These are phyloP conservation scores for Anoncus sp. DNA, from an alignment of 2,888 invertebrate genomes.

Conservation along the genomic window DNA sequence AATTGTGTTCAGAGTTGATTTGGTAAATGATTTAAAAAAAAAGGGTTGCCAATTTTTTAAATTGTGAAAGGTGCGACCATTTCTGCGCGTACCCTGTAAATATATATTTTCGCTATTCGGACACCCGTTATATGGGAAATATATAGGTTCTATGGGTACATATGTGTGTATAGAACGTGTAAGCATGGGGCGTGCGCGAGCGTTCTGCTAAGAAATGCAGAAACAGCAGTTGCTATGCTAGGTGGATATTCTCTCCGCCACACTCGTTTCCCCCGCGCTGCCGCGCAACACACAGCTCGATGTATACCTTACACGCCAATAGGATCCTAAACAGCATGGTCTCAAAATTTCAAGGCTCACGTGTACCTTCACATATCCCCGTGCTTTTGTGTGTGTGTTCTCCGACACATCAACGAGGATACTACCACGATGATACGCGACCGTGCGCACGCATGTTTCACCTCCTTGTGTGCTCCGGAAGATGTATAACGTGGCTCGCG, in stretches of 20 bases:
- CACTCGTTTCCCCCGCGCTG: slow-evolving; percentile 25
- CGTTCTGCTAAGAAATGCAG: slow-evolving; percentile 79
- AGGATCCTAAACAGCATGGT: slow-evolving; percentile 55
- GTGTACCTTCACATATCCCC: slow-evolving; percentile 53
- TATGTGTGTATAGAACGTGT: slow-evolving; percentile 65
- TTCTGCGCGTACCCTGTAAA: neutral
- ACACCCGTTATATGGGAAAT: slow-evolving; percentile 79
- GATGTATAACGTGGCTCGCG: slow-evolving; percentile 30
- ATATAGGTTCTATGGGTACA: slow-evolving; percentile 67
- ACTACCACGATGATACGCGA: slow-evolving; percentile 35
- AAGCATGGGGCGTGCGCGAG: slow-evolving; percentile 73
- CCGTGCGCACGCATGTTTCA: slow-evolving; percentile 43
- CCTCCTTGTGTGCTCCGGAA: slow-evolving; percentile 27
- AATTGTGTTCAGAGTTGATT: neutral
- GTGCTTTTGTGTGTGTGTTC: slow-evolving; percentile 30
- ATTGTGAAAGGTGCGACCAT: neutral
- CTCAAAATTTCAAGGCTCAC: slow-evolving; percentile 58
- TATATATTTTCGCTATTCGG: slow-evolving; percentile 46
- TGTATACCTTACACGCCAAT: slow-evolving; percentile 18
- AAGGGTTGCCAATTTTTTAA: neutral
- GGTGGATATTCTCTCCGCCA: slow-evolving; percentile 75
- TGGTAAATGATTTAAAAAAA: neutral
- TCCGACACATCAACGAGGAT: slow-evolving; percentile 36
- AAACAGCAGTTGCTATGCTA: slow-evolving; percentile 83
- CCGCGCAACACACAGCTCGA: slow-evolving; percentile 24